A percentile compares a stretch with the other conserved stretches of the same genome.
Evolutionary conservation across 2,113 vertebrate species (phyloP).

Genomic region (Colaptes auratus): DNA sequence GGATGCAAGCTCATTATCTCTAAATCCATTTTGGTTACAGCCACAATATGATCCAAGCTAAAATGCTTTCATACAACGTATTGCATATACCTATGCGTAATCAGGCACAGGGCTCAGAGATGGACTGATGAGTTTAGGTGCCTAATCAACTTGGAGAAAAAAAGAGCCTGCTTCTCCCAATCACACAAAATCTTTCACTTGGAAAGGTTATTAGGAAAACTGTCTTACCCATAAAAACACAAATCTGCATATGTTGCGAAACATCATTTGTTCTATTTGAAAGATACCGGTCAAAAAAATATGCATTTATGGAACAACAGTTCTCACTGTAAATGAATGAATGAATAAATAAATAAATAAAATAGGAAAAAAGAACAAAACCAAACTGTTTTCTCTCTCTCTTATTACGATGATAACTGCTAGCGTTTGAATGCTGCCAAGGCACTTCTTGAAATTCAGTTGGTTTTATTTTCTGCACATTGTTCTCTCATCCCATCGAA

Average conservation of each 20-base stretch:
- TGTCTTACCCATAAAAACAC: conserved; percentile 62
- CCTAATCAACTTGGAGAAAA: conserved; percentile 61
- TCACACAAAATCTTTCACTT: conserved; percentile 50
- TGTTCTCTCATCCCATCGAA: background rate
- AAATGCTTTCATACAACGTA: conserved; percentile 39
- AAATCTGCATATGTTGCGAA: conserved; percentile 55
- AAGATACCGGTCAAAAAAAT: conserved; percentile 11
- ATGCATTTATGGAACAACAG: background rate
- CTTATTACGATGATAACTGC: conserved; percentile 12
- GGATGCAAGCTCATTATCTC: conserved; percentile 71
- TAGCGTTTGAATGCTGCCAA: conserved; percentile 30
- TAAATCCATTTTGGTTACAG: conserved; percentile 67
- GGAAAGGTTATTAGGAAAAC: conserved; percentile 58
- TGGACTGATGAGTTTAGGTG: conserved; percentile 45
- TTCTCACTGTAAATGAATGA: background rate
- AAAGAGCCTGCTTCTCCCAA: conserved; percentile 28
- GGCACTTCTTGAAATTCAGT: conserved; percentile 32
- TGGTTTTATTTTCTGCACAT: conserved; percentile 45
- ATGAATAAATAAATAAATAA: background rate
- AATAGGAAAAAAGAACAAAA: background rate
- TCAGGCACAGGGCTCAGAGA: conserved; percentile 47
- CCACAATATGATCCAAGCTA: conserved; percentile 38
- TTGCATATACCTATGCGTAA: conserved; percentile 31
- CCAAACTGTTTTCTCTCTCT: background rate
- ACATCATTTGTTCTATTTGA: conserved; percentile 17